Conservation (phyloP, 2,797 vertebrate species). For the Okamejei kenojei region DNA sequence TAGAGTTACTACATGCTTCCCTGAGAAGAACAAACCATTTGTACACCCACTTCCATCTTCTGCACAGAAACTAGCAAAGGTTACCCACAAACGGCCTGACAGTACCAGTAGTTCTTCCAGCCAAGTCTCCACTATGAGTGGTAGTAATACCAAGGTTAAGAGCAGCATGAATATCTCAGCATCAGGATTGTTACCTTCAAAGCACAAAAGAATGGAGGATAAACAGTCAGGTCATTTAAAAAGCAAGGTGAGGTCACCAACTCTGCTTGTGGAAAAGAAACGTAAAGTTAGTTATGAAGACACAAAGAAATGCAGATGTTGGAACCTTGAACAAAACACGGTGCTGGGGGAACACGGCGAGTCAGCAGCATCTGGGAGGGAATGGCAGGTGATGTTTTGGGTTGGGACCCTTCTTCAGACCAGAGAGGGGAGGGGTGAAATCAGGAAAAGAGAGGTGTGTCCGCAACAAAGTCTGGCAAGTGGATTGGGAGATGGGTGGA, state of each 20-base stretch:
- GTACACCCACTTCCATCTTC: conserved; percentile 42
- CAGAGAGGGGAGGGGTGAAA: no score
- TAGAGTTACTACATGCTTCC: conserved; percentile 51
- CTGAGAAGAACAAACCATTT: conserved; percentile 54
- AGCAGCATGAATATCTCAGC: conserved; percentile 49
- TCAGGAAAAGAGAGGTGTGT: no score
- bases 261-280: not conserved
- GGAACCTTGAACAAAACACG: no score
- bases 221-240: conserved; percentile 50
- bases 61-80: conserved; percentile 51
- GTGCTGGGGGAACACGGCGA: no score
- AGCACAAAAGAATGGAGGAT: conserved; percentile 64
- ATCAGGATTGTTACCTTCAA: conserved; percentile 43
- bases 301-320: no score
- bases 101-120: conserved; percentile 43
- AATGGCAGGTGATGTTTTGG: no score
- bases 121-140: conserved; percentile 44
- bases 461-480: no score
- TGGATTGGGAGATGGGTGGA: no score
- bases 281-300: not conserved
- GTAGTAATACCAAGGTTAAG: conserved; percentile 46
- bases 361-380: no score
- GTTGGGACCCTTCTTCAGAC: no score
- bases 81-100: conserved; percentile 53
- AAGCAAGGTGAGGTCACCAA: conserved; percentile 57